These are phyloP conservation scores for Edolisoma coerulescens DNA, from an alignment of 2,113 vertebrate species.

Conservation along the genomic window DNA sequence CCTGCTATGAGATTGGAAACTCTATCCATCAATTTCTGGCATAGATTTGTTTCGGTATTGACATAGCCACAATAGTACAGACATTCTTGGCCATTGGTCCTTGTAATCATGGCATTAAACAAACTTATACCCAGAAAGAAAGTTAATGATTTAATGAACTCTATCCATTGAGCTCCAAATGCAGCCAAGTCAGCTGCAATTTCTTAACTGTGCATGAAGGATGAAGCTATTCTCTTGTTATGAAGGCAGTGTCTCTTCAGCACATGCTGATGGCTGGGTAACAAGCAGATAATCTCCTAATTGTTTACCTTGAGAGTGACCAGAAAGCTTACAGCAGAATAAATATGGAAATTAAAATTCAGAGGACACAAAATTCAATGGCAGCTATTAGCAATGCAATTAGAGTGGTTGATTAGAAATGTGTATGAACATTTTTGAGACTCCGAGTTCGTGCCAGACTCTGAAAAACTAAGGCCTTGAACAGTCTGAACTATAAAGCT, in stretches of 20 bases:
- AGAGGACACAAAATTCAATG: neutral
- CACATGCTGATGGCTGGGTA: neutral
- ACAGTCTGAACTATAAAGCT: neutral
- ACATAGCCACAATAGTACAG: neutral
- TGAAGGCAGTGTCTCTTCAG: neutral
- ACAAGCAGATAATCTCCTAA: neutral
- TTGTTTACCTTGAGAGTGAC: neutral
- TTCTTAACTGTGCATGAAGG: constrained; percentile 23
- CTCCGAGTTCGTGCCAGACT: neutral
- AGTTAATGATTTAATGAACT: neutral
- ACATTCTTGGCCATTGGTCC: neutral
- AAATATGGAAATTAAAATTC: constrained; percentile 14
- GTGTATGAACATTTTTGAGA: neutral
- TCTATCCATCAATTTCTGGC: neutral
- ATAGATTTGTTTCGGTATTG: neutral
- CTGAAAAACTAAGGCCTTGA: neutral
- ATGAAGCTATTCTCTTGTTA: neutral
- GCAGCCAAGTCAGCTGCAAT: neutral
- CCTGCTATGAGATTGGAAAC: neutral
- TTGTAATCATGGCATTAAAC: neutral
- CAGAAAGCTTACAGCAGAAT: neutral
- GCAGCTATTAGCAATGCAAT: neutral
- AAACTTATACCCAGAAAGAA: neutral
- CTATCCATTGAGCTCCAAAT: neutral
- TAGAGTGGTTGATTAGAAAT: neutral